Percentiles rank a stretch among this genome's conserved stretches.
Conservation (phyloP, 2,797 vertebrate species). For the Odontamblyopus lacepedii region DNA sequence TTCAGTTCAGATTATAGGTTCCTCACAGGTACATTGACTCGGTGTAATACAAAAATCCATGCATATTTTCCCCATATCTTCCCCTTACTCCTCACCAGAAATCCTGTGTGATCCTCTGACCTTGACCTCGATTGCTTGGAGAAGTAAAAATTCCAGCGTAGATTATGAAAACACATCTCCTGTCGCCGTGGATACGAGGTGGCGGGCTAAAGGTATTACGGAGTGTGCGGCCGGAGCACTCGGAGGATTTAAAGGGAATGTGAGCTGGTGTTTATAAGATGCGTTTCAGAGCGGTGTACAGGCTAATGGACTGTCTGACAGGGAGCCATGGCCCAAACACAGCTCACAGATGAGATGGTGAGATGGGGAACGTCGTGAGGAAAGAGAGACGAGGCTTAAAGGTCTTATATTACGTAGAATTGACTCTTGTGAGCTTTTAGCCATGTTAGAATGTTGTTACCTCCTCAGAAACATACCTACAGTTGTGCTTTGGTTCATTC, state of each 20-base stretch:
- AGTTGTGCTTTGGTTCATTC: too few species aligned
- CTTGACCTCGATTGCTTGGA: slow-evolving; percentile 56
- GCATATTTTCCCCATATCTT: not conserved
- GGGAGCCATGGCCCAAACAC: slow-evolving; percentile 25
- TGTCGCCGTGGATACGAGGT: slow-evolving; percentile 45
- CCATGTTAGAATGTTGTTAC: too few species aligned
- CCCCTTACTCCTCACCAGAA: slow-evolving; percentile 40
- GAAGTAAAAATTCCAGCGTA: slow-evolving; percentile 43
- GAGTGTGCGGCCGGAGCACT: slow-evolving; percentile 36
- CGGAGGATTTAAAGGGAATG: slow-evolving; percentile 60
- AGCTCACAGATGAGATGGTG: slow-evolving; percentile 14
- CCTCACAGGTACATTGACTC: not conserved
- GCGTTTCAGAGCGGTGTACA: slow-evolving; percentile 25
- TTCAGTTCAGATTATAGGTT: not conserved
- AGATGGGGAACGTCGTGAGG: too few species aligned
- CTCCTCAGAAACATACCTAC: too few species aligned
- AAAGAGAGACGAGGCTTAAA: too few species aligned
- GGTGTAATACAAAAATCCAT: not conserved
- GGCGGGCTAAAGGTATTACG: slow-evolving; percentile 32
- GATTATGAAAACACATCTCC: slow-evolving; percentile 52
- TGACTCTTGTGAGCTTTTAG: too few species aligned
- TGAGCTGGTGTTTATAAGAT: slow-evolving; percentile 31
- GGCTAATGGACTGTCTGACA: slow-evolving; percentile 40
- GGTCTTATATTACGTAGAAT: too few species aligned
- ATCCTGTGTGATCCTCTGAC: slow-evolving; percentile 63